phyloP scores from a whole-genome alignment of 2,113 vertebrate genomes.

The Acanthochromis polyacanthus region DNA sequence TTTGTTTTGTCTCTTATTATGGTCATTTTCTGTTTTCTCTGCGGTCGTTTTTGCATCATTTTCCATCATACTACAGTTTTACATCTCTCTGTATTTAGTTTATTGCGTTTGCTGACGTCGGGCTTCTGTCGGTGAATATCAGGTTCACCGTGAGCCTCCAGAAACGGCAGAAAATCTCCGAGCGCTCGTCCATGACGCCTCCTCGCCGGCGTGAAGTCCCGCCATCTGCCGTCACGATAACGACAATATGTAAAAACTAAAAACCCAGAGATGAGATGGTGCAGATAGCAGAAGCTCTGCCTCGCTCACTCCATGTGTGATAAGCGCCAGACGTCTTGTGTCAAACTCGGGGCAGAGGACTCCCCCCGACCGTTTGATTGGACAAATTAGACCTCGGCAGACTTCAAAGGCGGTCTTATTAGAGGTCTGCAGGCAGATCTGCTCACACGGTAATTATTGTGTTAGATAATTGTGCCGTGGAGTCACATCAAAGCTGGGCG shows the following conservation, averaged over 20 bases:
- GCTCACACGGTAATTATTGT: conserved; percentile 48
- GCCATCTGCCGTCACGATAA: neutral
- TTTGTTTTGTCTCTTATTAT: no score
- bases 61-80: no score
- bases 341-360: conserved; percentile 27
- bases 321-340: neutral
- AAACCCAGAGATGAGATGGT: no score
- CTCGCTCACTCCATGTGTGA: neutral
- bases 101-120: no score
- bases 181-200: neutral
- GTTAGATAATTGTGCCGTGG: conserved; percentile 35
- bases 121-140: neutral
- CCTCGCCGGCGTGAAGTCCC: neutral
- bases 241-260: no score
- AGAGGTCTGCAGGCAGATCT: conserved; percentile 41
- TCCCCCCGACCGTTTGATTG: conserved; percentile 11
- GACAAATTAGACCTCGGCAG: conserved; percentile 54
- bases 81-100: no score
- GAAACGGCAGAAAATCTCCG: conserved; percentile 8
- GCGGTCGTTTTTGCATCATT: no score
- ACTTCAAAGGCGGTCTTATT: conserved; percentile 49
- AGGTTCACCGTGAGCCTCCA: neutral
- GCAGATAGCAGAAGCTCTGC: neutral
- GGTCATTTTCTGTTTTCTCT: no score
- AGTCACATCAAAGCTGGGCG: conserved; percentile 35